phyloP scores from a whole-genome alignment of 2,797 vertebrate genomes.

The Denticeps clupeoides region DNA sequence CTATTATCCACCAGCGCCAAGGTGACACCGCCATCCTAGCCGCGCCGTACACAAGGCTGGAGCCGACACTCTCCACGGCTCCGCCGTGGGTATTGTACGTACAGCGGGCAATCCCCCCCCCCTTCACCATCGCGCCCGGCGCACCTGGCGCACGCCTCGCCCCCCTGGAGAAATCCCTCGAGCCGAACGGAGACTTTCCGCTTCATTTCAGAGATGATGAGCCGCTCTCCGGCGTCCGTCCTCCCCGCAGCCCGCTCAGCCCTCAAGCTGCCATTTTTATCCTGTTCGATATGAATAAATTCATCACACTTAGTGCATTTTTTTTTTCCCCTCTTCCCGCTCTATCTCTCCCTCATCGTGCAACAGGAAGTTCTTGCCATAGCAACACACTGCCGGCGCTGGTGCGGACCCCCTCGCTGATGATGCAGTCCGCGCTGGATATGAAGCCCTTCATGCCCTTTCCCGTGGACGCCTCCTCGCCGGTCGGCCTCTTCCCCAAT shows the following conservation, averaged over 20 bases:
- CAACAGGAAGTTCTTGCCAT: constrained; percentile 71
- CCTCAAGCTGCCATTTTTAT: background rate
- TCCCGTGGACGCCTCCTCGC: constrained; percentile 72
- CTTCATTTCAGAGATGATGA: constrained; percentile 25
- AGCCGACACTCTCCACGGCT: background rate
- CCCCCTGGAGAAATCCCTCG: constrained; percentile 11
- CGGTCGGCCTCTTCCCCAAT: constrained; percentile 90
- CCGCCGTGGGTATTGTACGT: background rate
- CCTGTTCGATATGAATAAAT: background rate
- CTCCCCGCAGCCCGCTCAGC: background rate
- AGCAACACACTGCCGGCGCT: constrained; percentile 71
- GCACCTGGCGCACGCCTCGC: background rate
- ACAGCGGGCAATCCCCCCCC: background rate
- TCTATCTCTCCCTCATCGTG: constrained; percentile 39
- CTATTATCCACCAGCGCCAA: background rate
- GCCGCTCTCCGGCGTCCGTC: constrained; percentile 22
- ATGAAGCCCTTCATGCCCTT: constrained; percentile 86
- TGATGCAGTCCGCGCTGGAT: constrained; percentile 82
- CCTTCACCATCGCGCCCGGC: background rate
- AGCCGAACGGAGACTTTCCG: constrained; percentile 25
- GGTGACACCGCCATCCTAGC: constrained; percentile 2
- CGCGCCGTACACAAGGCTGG: background rate
- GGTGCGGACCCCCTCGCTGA: constrained; percentile 71
- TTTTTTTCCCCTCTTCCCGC: background rate
- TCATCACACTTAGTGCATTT: constrained; percentile 5